Evolutionary conservation across 1,140 invertebrate genomes (phyloP).

Genomic region (Platyscapa corneri): DNA sequence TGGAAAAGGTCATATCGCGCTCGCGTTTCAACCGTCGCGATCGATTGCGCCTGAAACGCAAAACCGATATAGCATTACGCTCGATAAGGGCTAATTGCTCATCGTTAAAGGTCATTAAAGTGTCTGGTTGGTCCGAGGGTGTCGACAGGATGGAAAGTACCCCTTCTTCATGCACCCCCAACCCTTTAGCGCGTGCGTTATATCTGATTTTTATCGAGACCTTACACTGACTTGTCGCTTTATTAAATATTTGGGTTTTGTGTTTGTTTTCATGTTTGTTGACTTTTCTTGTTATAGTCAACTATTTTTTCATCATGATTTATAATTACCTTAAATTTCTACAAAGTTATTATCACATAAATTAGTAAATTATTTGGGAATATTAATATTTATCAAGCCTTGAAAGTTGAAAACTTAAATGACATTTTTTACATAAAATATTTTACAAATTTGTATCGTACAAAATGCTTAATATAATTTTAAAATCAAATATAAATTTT

Average conservation of each 20-base stretch:
- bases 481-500: too few species aligned
- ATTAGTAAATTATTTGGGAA: too few species aligned
- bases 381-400: too few species aligned
- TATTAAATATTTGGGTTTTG: conserved; percentile 28
- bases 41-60: conserved; percentile 59
- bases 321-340: neutral
- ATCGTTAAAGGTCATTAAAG: conserved; percentile 73
- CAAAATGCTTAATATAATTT: too few species aligned
- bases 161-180: neutral
- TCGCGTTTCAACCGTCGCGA: conserved; percentile 14
- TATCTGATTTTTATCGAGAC: conserved; percentile 17
- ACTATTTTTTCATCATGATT: neutral
- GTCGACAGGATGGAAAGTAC: conserved; percentile 42
- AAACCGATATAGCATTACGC: conserved; percentile 63
- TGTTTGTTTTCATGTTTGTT: neutral
- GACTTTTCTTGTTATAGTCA: neutral
- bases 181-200: neutral
- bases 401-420: too few species aligned
- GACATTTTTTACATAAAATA: too few species aligned
- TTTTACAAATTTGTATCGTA: too few species aligned
- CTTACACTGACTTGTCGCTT: neutral
- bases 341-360: too few species aligned
- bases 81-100: conserved; percentile 69
- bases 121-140: conserved; percentile 67
- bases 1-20: neutral